phyloP scores from a whole-genome alignment of 1,140 invertebrate genomes.

The Pristionchus pacificus region DNA sequence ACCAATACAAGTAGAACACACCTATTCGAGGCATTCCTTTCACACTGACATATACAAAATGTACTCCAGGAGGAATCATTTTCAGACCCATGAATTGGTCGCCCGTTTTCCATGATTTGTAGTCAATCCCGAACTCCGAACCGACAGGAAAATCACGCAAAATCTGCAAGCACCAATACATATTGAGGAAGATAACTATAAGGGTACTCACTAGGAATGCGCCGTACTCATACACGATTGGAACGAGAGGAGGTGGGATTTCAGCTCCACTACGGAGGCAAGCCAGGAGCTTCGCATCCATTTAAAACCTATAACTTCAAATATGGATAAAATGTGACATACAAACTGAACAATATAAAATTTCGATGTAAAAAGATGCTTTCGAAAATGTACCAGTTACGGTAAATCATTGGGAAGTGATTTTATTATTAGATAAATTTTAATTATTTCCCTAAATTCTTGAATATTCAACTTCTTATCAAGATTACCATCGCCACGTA shows the following conservation, averaged over 20 bases:
- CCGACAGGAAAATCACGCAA: conserved; percentile 77
- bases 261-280: conserved; percentile 50
- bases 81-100: conserved; percentile 89
- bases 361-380: neutral
- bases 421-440: too few species aligned
- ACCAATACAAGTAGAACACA: neutral
- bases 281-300: neutral
- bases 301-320: too few species aligned
- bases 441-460: too few species aligned
- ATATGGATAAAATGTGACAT: too few species aligned
- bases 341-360: too few species aligned
- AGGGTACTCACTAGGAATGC: conserved; percentile 66
- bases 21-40: conserved; percentile 71
- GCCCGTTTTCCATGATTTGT: conserved; percentile 85
- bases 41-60: conserved; percentile 83
- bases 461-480: too few species aligned
- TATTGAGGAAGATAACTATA: conserved; percentile 60
- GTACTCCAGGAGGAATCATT: conserved; percentile 95
- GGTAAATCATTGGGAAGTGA: too few species aligned
- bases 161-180: conserved; percentile 35
- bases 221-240: conserved; percentile 74
- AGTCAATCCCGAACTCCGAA: conserved; percentile 93
- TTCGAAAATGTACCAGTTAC: too few species aligned
- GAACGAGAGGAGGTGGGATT: conserved; percentile 75
- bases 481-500: too few species aligned